These are phyloP conservation scores for Lepus townsendii DNA, from an alignment of 2,797 vertebrate species.

Conservation along the genomic window DNA sequence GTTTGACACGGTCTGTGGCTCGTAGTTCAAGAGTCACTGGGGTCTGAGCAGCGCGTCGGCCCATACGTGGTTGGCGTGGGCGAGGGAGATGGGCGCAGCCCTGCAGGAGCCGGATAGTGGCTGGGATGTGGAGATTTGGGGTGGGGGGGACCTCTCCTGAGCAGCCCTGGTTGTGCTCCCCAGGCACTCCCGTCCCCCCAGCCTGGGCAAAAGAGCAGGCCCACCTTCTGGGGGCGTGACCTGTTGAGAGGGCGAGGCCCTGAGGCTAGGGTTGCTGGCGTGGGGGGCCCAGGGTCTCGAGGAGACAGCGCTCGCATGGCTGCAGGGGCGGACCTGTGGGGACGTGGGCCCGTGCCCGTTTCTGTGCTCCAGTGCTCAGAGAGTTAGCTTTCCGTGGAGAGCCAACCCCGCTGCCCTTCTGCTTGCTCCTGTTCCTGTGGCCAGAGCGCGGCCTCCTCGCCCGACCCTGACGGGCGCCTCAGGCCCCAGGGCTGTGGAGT, in stretches of 20 bases:
- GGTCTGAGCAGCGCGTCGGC: background rate
- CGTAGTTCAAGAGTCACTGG: background rate
- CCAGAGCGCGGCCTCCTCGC: background rate
- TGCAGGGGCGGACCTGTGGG: background rate
- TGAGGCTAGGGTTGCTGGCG: background rate
- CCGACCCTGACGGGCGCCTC: background rate
- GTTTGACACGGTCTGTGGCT: constrained; percentile 84
- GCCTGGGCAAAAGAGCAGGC: no score
- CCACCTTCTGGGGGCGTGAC: background rate
- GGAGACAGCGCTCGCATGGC: background rate
- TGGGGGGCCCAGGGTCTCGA: background rate
- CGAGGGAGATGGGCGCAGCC: background rate
- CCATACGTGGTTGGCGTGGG: background rate
- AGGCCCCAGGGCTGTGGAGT: no score
- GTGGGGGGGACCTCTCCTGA: no score
- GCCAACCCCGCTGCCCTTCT: background rate
- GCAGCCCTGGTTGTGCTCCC: background rate
- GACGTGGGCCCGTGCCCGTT: background rate
- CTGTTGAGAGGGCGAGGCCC: background rate
- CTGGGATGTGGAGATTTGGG: no score
- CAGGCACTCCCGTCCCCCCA: accelerated
- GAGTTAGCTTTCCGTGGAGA: background rate
- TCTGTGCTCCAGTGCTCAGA: background rate
- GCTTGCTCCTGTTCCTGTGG: background rate
- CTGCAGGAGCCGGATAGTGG: background rate